Evolutionary conservation across 2,113 vertebrate genomes (phyloP), one percentile per base, ranked within the genome.

Genomic region (Etia nguti): DNA sequence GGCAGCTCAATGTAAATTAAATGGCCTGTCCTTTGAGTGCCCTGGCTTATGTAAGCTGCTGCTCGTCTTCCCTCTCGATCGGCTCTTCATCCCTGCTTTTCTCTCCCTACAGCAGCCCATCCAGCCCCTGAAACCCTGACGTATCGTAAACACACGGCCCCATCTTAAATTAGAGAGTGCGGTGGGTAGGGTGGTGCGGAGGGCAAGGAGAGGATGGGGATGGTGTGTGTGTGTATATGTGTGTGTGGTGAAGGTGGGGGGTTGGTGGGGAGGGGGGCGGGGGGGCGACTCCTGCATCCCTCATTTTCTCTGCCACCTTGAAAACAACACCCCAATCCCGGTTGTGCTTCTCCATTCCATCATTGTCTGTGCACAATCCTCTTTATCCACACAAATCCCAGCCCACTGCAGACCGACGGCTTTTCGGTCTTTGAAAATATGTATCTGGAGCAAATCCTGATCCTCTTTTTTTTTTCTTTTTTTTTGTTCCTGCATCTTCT

Each of bases 11-110:
- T 90, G 91, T 84, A 94, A 95, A 96, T 96, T 84, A 94, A 95
- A 94, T 91, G 91, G 89, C 83, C 86, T 75, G 79, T 93, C 86
- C 86, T 94, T 93, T 95, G 90, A 95, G 94, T 93, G 93, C 91
- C 90, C 90, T 85, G 91, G 88, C 93, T 96, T 96, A 95, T 93
- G 90, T 95, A 96, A 96, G 94, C 91, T 86, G 91, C 89, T 90
- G 92, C 86, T 86, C 62, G 83, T 86, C 88, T 89, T 13, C 65
- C 56, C 22, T 62, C 46, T 60, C 15, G 15, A 59, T 73, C 79
- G 55, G 79, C 91, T 87, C 89, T 73, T 79, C 91, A 89, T 91
- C 92, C 81, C 34, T 94, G 86, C 88, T 88, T 91, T 91, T 93
- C 89, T 92, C 84, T 85, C 79, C 81, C 87, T 57, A 79, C 93